Evolutionary conservation across 2,888 invertebrate genomes (phyloP).

Genomic region (Lepidochitona cinerea): DNA sequence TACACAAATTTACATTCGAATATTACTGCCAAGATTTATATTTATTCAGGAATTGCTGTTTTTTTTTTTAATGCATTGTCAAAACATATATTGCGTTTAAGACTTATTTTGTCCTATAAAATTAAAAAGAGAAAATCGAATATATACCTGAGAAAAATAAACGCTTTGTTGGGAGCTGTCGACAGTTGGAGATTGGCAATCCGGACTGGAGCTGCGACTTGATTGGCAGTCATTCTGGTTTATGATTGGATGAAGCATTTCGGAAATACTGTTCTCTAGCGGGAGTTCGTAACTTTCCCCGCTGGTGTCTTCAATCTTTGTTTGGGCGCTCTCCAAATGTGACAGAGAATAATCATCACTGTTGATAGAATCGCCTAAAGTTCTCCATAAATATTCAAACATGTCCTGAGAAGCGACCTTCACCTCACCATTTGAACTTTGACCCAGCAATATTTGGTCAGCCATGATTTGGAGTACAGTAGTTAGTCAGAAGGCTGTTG

Average conservation of each 20-base stretch:
- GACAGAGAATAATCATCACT: background rate
- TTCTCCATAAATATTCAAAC: background rate
- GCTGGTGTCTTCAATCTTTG: background rate
- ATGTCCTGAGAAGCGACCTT: background rate
- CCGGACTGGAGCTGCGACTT: background rate
- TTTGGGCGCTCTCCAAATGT: background rate
- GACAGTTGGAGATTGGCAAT: background rate
- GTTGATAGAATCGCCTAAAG: background rate
- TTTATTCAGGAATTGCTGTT: too few relatives aligned
- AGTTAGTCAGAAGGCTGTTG: too few relatives aligned
- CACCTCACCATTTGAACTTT: background rate
- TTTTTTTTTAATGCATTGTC: too few relatives aligned
- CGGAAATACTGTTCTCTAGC: background rate
- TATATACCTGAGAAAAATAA: background rate
- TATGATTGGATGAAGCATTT: background rate
- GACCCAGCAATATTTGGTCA: background rate
- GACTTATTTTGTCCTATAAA: too few relatives aligned
- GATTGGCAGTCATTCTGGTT: background rate
- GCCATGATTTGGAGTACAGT: background rate
- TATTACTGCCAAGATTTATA: too few relatives aligned
- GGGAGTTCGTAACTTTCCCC: background rate
- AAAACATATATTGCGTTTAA: too few relatives aligned
- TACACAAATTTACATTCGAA: too few relatives aligned
- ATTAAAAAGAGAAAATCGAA: too few relatives aligned
- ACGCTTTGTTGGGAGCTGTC: background rate